These are phyloP conservation scores for Hedychridium roseum DNA, from an alignment of 2,888 invertebrate species.

Conservation along the genomic window DNA sequence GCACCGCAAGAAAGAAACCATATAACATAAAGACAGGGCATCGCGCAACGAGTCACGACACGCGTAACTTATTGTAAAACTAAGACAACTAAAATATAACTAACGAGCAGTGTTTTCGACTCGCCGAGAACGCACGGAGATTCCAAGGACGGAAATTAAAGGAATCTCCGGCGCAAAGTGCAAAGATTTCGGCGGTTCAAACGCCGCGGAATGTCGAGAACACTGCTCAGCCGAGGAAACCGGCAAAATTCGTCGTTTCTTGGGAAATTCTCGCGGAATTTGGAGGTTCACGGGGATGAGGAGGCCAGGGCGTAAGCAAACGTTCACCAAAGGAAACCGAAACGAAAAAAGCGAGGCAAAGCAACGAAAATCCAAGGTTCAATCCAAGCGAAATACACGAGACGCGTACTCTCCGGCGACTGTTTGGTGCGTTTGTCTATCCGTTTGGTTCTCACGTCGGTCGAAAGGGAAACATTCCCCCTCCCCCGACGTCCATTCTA, in stretches of 20 bases:
- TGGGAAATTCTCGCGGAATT: neutral
- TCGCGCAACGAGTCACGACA: conserved; percentile 23
- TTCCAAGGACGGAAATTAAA: too few relatives aligned
- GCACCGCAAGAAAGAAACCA: conserved; percentile 40
- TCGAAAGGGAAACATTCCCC: neutral
- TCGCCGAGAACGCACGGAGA: too few relatives aligned
- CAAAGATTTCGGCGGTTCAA: too few relatives aligned
- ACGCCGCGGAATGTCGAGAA: too few relatives aligned
- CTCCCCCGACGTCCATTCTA: neutral
- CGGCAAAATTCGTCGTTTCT: too few relatives aligned
- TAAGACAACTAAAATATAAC: conserved; percentile 21
- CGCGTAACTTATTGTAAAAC: conserved; percentile 27
- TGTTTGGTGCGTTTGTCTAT: conserved; percentile 62
- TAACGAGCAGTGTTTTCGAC: conserved; percentile 10
- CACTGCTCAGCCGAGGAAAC: too few relatives aligned
- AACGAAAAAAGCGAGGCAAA: conserved; percentile 32
- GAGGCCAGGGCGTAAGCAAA: neutral
- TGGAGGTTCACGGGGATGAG: too few relatives aligned
- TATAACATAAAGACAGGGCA: conserved; percentile 38
- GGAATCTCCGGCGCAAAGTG: too few relatives aligned
- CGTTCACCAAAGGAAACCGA: conserved; percentile 1
- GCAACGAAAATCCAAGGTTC: conserved; percentile 44
- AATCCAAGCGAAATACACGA: conserved; percentile 52
- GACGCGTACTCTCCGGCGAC: neutral
- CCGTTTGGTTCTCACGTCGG: conserved; percentile 57